A percentile compares a stretch with the other conserved stretches of the same genome.
These are phyloP conservation scores for Desmodus rotundus DNA, from an alignment of 2,113 vertebrate genomes.

Conservation along the genomic window DNA sequence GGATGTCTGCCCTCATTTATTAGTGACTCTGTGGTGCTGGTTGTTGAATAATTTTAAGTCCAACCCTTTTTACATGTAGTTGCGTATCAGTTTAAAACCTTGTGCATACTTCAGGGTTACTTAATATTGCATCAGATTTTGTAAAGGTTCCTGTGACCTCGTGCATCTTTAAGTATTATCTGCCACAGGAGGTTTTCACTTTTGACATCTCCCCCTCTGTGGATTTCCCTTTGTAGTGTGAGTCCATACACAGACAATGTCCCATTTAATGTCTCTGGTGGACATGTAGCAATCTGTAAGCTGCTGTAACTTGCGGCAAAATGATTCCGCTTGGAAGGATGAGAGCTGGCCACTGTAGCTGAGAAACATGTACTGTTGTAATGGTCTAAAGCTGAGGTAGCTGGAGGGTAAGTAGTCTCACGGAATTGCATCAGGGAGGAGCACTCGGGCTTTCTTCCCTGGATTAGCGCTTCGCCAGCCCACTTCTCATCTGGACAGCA, in stretches of 20 bases:
- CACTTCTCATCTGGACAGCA: accelerated
- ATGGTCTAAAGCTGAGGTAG: not conserved
- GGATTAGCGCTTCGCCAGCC: not conserved
- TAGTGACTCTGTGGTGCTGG: not conserved
- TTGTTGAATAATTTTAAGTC: not conserved
- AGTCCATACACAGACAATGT: accelerated
- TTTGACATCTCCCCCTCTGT: not conserved
- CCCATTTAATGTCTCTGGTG: not conserved
- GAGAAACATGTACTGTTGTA: not conserved
- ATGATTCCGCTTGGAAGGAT: not conserved
- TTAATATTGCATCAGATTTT: not conserved
- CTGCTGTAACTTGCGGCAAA: not conserved
- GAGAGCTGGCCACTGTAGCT: not conserved
- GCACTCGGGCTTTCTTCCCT: not conserved
- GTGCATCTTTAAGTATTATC: not conserved
- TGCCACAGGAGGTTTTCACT: not conserved
- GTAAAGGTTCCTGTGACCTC: not conserved
- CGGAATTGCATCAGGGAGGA: not conserved
- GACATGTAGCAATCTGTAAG: not conserved
- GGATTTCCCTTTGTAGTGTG: not conserved
- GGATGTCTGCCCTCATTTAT: not conserved
- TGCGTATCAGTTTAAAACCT: not conserved
- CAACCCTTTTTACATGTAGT: not conserved
- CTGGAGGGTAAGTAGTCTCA: not conserved
- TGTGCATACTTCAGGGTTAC: not conserved